Evolutionary conservation across 2,113 vertebrate species (phyloP).

Genomic region (Todiramphus chloris): DNA sequence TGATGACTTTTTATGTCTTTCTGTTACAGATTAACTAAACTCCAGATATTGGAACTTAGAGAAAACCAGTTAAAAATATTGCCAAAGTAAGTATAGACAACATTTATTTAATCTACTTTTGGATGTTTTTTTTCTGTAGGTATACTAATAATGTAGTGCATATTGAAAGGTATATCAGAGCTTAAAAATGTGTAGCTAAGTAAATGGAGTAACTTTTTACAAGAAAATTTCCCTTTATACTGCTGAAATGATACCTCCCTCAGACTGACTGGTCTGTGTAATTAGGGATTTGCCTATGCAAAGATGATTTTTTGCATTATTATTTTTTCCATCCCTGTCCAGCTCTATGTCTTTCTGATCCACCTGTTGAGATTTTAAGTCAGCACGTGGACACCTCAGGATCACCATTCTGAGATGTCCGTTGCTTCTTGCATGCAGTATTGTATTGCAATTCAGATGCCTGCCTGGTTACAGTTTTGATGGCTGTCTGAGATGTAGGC

Average conservation of each 20-base stretch:
- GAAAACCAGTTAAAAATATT: constrained; percentile 99
- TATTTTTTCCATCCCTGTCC: background rate
- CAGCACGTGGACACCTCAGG: background rate
- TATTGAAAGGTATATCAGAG: background rate
- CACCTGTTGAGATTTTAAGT: background rate
- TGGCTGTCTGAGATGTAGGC: background rate
- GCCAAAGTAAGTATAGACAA: constrained; percentile 90
- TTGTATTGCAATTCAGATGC: background rate
- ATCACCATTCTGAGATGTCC: background rate
- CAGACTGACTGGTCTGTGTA: background rate
- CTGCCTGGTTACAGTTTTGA: background rate
- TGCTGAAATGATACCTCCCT: background rate
- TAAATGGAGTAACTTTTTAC: background rate
- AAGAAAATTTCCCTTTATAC: background rate
- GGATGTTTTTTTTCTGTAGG: background rate
- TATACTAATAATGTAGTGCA: background rate
- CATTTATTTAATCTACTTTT: background rate
- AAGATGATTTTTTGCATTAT: background rate
- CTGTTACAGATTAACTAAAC: constrained; percentile 88
- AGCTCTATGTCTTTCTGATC: background rate
- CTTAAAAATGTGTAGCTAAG: background rate
- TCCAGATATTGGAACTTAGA: constrained; percentile 96
- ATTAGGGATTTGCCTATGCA: background rate
- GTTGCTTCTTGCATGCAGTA: background rate
- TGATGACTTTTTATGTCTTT: background rate